Evolutionary conservation across 2,113 vertebrate genomes (phyloP), one percentile per base, ranked within the genome.

Genomic region (Brevimyrus niger): DNA sequence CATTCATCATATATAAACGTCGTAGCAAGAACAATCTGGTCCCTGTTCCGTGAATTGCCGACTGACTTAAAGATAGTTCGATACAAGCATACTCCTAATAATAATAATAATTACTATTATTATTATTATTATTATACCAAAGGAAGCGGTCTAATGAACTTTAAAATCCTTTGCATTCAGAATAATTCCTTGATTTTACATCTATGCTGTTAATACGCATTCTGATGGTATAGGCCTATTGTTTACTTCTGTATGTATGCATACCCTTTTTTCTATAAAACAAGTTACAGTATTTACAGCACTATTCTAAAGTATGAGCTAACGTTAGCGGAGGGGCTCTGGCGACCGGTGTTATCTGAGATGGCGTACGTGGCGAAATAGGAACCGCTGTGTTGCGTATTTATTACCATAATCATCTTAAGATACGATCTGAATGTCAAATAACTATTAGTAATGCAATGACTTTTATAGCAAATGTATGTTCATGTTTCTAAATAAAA

Each of bases 401-500:
- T 98, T 99, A 99, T 99, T 99, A 96, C 97, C 95, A 97, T 97
- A 97, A 95, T 97, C 96, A 96, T 96, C 95, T 96, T 95, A 96
- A 93, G 94, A 96, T 94, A 96, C 96, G 96, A 95, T 95, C 94
- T 38, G 87, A 96, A 96, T 53, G 94, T 96, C 96, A 94, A 96
- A 94, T 91, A 94, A 92, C 93, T 94, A 94, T 95, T 96, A 90
- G 85, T 94, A 97, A 96, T 95, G 95, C 97, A 96, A 96, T 94
- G 93, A 96, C 97, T 98, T 97, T 99, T 98, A 96, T 97, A 97
- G 96, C 95, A 95, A 96, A 97, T 97, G 96, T 98, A 97, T 97
- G 97, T 99, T 99, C 99, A 97, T 87, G 85, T 87, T 87, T 87
- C 47, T 99, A 98, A 99, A 99, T 99, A 99, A 99, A 99, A 97